Conservation (phyloP, 2,113 vertebrate species). For the Passerina amoena region DNA sequence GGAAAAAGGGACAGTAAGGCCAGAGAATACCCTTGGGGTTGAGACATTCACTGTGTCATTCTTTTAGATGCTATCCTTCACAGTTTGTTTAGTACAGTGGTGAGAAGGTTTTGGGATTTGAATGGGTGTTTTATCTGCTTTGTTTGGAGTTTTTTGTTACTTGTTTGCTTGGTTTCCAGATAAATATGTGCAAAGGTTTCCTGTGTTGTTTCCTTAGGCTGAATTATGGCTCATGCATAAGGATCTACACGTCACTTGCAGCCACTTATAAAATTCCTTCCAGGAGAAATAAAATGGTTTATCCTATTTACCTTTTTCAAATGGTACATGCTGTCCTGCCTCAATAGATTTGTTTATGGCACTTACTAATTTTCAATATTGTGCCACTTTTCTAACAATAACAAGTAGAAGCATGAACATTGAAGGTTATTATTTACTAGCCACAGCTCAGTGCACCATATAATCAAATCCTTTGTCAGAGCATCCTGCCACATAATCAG, state of each 20-base stretch:
- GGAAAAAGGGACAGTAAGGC: not conserved
- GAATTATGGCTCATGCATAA: not conserved
- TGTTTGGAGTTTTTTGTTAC: not conserved
- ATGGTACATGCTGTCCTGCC: not conserved
- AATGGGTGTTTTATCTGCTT: fast-evolving
- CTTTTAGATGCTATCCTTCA: not conserved
- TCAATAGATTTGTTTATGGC: constrained; percentile 55
- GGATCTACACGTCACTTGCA: not conserved
- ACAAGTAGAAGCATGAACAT: constrained; percentile 50
- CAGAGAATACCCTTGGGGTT: fast-evolving
- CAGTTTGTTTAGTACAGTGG: not conserved
- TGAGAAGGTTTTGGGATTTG: not conserved
- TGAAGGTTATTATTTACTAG: constrained; percentile 69
- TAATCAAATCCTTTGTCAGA: constrained; percentile 78
- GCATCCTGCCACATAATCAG: constrained; percentile 74
- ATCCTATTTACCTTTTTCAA: not conserved
- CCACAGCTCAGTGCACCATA: constrained; percentile 63
- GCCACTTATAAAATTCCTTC: not conserved
- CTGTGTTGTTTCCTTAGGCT: not conserved
- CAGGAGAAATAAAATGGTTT: not conserved
- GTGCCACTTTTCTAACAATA: constrained; percentile 51
- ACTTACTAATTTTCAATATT: constrained; percentile 60
- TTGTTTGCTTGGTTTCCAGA: not conserved
- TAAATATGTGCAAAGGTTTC: not conserved
- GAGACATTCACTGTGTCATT: not conserved